Evolutionary conservation across 2,888 invertebrate genomes (phyloP), one percentile per base, ranked within the genome.

Genomic region (Villa cingulata): DNA sequence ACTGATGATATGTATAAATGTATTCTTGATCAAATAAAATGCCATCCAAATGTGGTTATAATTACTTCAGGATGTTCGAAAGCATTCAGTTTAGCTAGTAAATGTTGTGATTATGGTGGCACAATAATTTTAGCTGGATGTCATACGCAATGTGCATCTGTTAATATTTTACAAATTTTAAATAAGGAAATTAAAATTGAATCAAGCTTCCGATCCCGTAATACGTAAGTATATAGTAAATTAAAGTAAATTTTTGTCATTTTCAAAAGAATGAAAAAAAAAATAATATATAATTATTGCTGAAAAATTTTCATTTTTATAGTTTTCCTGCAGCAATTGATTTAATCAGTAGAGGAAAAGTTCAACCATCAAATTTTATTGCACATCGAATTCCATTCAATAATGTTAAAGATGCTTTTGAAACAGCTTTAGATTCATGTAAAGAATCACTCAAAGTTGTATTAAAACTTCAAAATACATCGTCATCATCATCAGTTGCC

Each of bases 181-280:
- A 62, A 62, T 60, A 65, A 65, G 43, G 64, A 65, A 47, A 57
- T 65, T 9, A 54, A 52, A 7, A 48, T 65, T 4, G 46, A 59
- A 36, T 59, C 63, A 5, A 64, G 64, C 40, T 64, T 63, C 50
- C 58, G 65, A 1, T 61, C 61, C 4, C 58, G 57, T 15, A 65
- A 64, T 41, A 64, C 63, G 65, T 65, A 48, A 54, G 58, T 51
- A 19, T 4, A 19, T 16, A 19, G 12, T 39, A 20, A 1, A 19
- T 19, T 18, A 19, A 39, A 4, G 19, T 14, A 16, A 12, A 39
- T 32, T 34, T 42, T n/a, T n/a, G 5, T 17, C 10, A 18, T 17
- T 17, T 27, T 27, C 27, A 27, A 6, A 27, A 9, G 10, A 27
- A 27, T 27, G 1, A 9, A 27, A 32, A 32, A 1, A 12, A 32